Evolutionary conservation across 2,888 invertebrate species (phyloP), one percentile per base, ranked within the genome.

Genomic region (Ganaspis brasiliensis): DNA sequence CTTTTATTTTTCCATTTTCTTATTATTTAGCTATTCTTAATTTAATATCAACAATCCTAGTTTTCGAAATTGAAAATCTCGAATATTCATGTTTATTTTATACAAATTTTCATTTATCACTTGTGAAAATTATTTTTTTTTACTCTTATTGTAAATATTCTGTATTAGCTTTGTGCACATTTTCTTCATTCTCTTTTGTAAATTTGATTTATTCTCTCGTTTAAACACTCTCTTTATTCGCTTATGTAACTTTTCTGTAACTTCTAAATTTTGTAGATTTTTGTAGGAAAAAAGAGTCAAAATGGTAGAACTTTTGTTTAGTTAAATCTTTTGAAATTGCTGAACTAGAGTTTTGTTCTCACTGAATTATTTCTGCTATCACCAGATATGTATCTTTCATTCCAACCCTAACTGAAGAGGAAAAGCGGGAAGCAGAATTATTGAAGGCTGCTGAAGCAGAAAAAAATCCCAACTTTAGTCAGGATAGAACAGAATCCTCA

Each of bases 391-490:
- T 45, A 45, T n/a, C 45, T 45, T 67, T 67, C 45, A 24, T 26
- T 45, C 45, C 40, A n/a, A 40, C 37, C 19, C 19, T 61, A 21
- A 67, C 67, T 37, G 61, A 61, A 21, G 61, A 37, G 61, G 61
- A 67, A 40, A 63, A 37, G 10, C 16, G 31, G 24, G 26, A 45
- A 45, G n/a, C 24, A 24, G 67, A 14, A 67, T 45, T 24, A 40
- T 40, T n/a, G 14, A 67, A 24, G 40, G n/a, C 67, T 45, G 9
- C 45, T 9, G 67, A 21, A 24, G 24, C 2, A 5, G 67, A 26
- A 45, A 9, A 67, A 67, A 67, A 45, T 8, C n/a, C n/a, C n/a
- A 37, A 45, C 2, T 21, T 14, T 14, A 40, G 16, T 14, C 16
- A 49, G n/a, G 49, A 49, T 49, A 49, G 4, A n/a, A n/a, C 1